Evolutionary conservation across 2,888 invertebrate genomes (phyloP).

Genomic region (Polydrusus pterygomalis): DNA sequence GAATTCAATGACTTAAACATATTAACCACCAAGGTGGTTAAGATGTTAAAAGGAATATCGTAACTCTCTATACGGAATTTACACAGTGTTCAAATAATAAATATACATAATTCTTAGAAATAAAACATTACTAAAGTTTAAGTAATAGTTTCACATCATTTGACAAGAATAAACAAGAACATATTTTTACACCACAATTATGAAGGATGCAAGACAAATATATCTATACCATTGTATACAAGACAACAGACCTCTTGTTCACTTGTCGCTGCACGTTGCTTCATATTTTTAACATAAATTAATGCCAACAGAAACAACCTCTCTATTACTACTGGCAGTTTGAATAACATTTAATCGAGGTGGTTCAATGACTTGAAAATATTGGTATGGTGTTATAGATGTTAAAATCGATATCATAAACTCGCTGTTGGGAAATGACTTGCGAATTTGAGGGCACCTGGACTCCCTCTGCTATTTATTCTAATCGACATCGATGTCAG

Average conservation of each 20-base stretch:
- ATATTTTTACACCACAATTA: neutral
- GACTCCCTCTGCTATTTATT: slow-evolving; percentile 61
- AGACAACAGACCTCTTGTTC: slow-evolving; percentile 4
- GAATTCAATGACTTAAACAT: too few relatives aligned
- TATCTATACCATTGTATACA: slow-evolving; percentile 5
- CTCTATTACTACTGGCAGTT: slow-evolving; percentile 39
- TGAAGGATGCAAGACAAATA: slow-evolving; percentile 1
- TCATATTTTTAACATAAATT: slow-evolving; percentile 40
- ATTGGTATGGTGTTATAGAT: slow-evolving; percentile 53
- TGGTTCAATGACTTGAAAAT: slow-evolving; percentile 54
- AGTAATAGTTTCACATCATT: too few relatives aligned
- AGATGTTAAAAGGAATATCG: slow-evolving; percentile 34
- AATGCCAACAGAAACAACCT: slow-evolving; percentile 41
- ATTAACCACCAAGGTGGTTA: neutral
- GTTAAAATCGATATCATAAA: slow-evolving; percentile 53
- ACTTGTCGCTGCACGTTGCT: slow-evolving; percentile 29
- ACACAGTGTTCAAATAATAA: too few relatives aligned
- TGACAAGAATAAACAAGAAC: too few relatives aligned
- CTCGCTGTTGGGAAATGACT: slow-evolving; percentile 62
- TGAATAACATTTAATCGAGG: slow-evolving; percentile 40
- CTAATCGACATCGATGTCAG: slow-evolving; percentile 65
- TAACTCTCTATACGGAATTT: too few relatives aligned
- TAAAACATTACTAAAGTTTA: too few relatives aligned
- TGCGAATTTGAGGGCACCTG: slow-evolving; percentile 64
- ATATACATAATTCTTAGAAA: too few relatives aligned